These are phyloP conservation scores for Nycteola revayana DNA, from an alignment of 2,888 invertebrate species.

Conservation along the genomic window DNA sequence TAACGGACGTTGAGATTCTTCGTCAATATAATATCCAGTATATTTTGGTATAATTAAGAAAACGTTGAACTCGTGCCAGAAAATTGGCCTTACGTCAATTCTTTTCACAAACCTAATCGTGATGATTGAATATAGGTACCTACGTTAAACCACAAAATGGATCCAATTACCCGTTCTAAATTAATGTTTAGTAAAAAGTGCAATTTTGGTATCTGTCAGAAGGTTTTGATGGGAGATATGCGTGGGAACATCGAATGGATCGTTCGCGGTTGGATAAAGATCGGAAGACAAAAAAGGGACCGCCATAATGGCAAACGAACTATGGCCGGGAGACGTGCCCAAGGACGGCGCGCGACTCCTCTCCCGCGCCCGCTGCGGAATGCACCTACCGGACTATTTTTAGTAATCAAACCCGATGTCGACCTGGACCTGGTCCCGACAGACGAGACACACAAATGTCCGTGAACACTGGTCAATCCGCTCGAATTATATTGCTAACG, in stretches of 20 bases:
- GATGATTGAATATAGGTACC: slow-evolving; percentile 36
- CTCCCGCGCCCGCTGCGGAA: slow-evolving; percentile 49
- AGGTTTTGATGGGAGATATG: slow-evolving; percentile 57
- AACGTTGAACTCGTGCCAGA: slow-evolving; percentile 32
- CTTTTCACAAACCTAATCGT: slow-evolving; percentile 26
- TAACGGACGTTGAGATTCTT: too few species aligned
- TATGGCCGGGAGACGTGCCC: slow-evolving; percentile 51
- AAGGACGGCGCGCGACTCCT: slow-evolving; percentile 58
- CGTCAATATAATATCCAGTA: not conserved
- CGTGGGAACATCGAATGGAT: slow-evolving; percentile 72
- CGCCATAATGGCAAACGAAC: slow-evolving; percentile 64
- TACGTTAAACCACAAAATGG: slow-evolving; percentile 41
- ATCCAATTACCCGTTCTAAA: slow-evolving; percentile 47
- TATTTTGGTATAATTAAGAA: slow-evolving; percentile 21
- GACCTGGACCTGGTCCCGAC: slow-evolving; percentile 45
- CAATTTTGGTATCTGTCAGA: slow-evolving; percentile 64
- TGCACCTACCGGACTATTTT: slow-evolving; percentile 71
- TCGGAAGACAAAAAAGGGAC: slow-evolving; percentile 77
- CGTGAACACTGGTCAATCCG: slow-evolving; percentile 45
- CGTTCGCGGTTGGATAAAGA: slow-evolving; percentile 76
- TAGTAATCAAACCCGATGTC: slow-evolving; percentile 69
- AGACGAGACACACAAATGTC: slow-evolving; percentile 51
- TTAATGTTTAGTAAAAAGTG: slow-evolving; percentile 61
- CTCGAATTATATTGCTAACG: slow-evolving; percentile 43
- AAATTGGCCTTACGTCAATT: slow-evolving; percentile 36